Base-by-base conservation (phyloP, 1,140 invertebrate genomes). In the Brachionus asplanchnoidis region DNA sequence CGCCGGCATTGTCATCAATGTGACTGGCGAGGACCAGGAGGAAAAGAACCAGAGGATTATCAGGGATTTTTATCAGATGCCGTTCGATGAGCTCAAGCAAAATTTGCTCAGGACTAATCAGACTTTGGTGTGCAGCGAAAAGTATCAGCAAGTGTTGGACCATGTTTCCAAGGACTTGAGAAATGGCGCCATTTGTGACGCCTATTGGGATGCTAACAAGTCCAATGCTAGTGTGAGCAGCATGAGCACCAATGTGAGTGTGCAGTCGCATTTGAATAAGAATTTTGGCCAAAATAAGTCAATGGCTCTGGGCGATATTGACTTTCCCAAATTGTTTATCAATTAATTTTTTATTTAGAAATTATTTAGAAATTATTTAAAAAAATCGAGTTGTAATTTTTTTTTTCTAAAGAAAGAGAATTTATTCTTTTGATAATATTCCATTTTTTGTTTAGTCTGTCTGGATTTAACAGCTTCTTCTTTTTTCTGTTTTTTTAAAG, bases 91-190 rank as follows among this genome's bases (percentile, higher is more conserved):
- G 40, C 17, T 82, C 8, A 60, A 68, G 17, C 79, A 82, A 65
- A 60, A 28, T 23, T 65, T 80, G 36, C 28, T 65, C 23, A 80
- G 32, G 36, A 68, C 53, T 12, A 82, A 82, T 26, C 53, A 82
- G 20, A 20, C 40, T 44, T 50, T 50, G 32, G 42, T 77, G 4
- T 36, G 32, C 53, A 60, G 20, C 44, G 79, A 82, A 60, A 82
- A 82, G 32, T 82, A 82, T 68, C 79, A 82, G 53, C 79, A 82
- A 66, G 79, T 82, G 26, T 46, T 82, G 36, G 79, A 82, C 8
- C 5, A 36, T 17, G 42, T 82, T 1, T 65, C 50, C 4, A 82
- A 82, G 40, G 79, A 65, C 7, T 28, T 82, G n/a, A 50, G 36
- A 11, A 20, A 46, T 12, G 23, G 50, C 6, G 11, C 17, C 23